phyloP scores from a whole-genome alignment of 2,113 vertebrate genomes.

The Phaetusa simplex region DNA sequence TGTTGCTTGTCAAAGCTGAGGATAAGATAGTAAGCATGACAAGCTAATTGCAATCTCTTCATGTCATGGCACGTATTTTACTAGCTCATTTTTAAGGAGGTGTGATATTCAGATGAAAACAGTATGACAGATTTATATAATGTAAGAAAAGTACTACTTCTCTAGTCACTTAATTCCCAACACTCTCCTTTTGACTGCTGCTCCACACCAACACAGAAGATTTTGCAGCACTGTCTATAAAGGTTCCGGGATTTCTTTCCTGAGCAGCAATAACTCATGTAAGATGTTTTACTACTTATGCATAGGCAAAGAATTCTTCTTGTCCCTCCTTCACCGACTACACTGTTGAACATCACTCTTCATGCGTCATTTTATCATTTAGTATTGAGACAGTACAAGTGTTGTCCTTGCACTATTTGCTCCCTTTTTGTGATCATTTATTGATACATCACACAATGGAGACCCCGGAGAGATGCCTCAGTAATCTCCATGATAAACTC shows the following conservation, averaged over 20 bases:
- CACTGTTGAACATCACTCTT: accelerated
- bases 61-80: neutral
- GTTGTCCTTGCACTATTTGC: neutral
- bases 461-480: neutral
- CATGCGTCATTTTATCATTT: neutral
- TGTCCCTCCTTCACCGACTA: neutral
- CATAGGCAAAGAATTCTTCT: neutral
- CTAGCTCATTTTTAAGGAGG: neutral
- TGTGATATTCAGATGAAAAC: neutral
- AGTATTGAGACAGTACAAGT: neutral
- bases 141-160: neutral
- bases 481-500: neutral
- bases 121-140: neutral
- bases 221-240: neutral
- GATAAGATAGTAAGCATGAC: neutral
- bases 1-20: neutral
- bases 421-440: neutral
- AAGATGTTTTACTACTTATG: neutral
- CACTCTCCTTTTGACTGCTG: neutral
- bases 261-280: neutral
- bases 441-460: neutral
- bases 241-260: neutral
- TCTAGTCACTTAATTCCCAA: neutral
- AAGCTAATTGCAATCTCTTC: neutral
- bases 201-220: neutral